phyloP scores from a whole-genome alignment of 35 echinoderm and acorn worm genomes.

The Strongylocentrotus purpuratus region DNA sequence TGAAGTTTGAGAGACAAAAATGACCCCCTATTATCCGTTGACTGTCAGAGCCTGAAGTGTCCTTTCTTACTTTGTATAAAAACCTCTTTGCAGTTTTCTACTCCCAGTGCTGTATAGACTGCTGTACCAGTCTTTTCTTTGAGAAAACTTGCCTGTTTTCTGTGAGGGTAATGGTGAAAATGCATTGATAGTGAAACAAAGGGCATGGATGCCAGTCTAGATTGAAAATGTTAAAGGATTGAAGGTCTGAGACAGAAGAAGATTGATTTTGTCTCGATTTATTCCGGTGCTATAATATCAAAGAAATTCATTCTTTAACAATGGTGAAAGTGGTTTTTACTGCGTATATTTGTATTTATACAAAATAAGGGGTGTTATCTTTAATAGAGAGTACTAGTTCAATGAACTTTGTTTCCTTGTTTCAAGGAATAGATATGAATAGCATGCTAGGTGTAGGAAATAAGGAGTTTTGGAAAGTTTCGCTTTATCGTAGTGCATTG shows the following conservation, averaged over 20 bases:
- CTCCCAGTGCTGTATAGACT: constrained; percentile 28
- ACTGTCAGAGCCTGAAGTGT: background rate
- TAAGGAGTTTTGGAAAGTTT: background rate
- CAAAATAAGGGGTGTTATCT: background rate
- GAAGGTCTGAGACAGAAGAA: background rate
- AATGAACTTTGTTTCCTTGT: background rate
- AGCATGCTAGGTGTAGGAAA: background rate
- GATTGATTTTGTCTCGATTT: background rate
- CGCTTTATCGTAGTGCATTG: background rate
- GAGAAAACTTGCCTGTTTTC: background rate
- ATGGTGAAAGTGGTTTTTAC: constrained; percentile 1
- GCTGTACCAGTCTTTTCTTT: background rate
- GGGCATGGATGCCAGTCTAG: background rate
- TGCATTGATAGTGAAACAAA: background rate
- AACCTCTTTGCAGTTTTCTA: constrained; percentile 41
- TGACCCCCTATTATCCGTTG: background rate
- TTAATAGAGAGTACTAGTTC: background rate
- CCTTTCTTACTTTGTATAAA: constrained; percentile 29
- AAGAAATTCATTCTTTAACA: background rate
- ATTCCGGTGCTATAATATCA: constrained; percentile 3
- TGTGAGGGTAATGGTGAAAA: background rate
- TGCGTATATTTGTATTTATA: background rate
- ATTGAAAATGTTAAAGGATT: background rate
- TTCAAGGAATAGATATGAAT: background rate
- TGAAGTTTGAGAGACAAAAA: background rate